phyloP scores from a whole-genome alignment of 2,888 invertebrate species.

The Halictus quadricinctus region DNA sequence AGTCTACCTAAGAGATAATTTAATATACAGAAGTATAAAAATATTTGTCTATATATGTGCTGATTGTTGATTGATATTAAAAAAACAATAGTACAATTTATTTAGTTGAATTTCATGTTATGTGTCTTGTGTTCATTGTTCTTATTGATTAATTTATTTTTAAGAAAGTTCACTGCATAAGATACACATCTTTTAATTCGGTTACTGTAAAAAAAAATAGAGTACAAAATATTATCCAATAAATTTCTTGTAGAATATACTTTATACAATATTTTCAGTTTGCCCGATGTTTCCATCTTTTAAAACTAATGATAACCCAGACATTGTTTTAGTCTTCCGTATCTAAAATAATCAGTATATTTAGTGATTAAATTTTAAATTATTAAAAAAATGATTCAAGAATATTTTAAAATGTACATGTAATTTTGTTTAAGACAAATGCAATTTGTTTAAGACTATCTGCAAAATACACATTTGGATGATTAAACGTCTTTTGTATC shows the following conservation, averaged over 20 bases:
- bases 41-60: slow-evolving; percentile 3
- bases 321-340: slow-evolving; percentile 12
- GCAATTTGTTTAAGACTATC: slow-evolving; percentile 75
- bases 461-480: slow-evolving; percentile 96
- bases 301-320: neutral
- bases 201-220: neutral
- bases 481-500: slow-evolving; percentile 88
- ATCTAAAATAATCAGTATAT: slow-evolving; percentile 18
- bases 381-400: neutral
- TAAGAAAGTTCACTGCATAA: slow-evolving; percentile 3
- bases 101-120: slow-evolving; percentile 7
- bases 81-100: neutral
- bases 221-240: slow-evolving; percentile 4
- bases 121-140: neutral
- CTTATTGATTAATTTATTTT: slow-evolving; percentile 9
- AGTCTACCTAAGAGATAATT: neutral
- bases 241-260: slow-evolving; percentile 17
- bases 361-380: neutral
- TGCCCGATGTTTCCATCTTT: neutral
- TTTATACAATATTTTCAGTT: neutral
- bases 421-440: slow-evolving; percentile 47
- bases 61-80: neutral
- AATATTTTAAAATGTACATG: neutral
- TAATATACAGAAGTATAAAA: slow-evolving; percentile 14
- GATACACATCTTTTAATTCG: neutral